Base-by-base conservation (phyloP, 1,140 invertebrate species). In the Kradibia gibbosae region DNA sequence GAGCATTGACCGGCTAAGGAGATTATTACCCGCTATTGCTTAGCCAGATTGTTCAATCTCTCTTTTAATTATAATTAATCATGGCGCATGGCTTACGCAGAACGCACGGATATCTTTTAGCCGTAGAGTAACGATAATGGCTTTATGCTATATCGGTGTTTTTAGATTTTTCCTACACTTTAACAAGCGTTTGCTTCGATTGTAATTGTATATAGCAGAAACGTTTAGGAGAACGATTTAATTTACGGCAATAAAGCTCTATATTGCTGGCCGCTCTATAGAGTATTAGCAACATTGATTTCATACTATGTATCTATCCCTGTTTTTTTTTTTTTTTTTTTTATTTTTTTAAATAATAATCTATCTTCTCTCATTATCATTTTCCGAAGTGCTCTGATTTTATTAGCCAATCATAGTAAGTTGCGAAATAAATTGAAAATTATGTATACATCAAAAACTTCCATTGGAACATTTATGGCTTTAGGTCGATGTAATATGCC, bases 61-160 rank as follows among this genome's bases (percentile, higher is more conserved):
- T 39, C 20, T 39, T 65, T 65, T 36, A 34, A 36, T 65, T 65
- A 65, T 31, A 20, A 65, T 65, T 31, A 62, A 62, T 62, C 57
- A 22, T 1, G 55, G 22, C 11, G 0, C 25, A 25, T 25, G 22
- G 5, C 13, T 13, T 60, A 5, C n/a, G 57, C 25, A 1, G 11
- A 1, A 10, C 10, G n/a, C 57, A 25, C 31, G 13, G 7, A 0
- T 25, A 28, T 3, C 1, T 3, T 0, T 15, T n/a, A 10, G 31
- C 60, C 3, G 0, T 17, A 34, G 34, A 36, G 17, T 31, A 62
- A 34, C 20, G 17, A 28, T 36, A 4, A 17, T 20, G 7, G 60
- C 34, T 62, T 3, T 13, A 25, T 17, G 60, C 25, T 20, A 17
- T 20, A 10, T 3, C n/a, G 13, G 28, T 17, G 0, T 36, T 34